Evolutionary conservation across 2,797 vertebrate genomes (phyloP).

Genomic region (Petrocephalus sullivani): DNA sequence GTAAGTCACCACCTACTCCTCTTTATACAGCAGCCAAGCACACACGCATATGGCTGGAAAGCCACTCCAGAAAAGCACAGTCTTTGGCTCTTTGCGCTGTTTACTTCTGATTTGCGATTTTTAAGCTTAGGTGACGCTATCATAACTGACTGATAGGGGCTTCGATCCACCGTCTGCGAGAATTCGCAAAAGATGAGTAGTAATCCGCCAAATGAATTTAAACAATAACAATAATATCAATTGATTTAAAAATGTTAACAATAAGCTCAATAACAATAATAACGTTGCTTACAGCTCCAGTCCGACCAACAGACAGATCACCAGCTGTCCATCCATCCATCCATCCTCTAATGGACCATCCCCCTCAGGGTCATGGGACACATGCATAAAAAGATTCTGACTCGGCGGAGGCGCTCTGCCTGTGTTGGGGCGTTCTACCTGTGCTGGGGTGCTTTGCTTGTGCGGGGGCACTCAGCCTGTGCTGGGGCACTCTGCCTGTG

Average conservation of each 20-base stretch:
- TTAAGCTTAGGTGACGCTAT: neutral
- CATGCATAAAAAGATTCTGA: neutral
- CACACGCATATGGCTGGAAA: slow-evolving; percentile 54
- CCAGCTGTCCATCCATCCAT: neutral
- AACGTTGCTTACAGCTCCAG: neutral
- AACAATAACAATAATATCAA: neutral
- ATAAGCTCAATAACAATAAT: neutral
- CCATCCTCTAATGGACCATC: neutral
- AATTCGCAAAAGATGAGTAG: neutral
- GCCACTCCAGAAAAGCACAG: slow-evolving; percentile 30
- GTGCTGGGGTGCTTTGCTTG: slow-evolving; percentile 1
- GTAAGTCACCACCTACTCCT: slow-evolving; percentile 64
- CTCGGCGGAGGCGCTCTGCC: neutral
- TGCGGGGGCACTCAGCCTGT: slow-evolving; percentile 33
- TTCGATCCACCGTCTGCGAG: neutral
- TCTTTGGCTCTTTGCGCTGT: neutral
- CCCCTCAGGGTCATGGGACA: neutral
- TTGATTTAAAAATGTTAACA: neutral
- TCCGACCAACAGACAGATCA: neutral
- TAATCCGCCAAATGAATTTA: neutral
- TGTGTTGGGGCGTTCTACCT: too few species aligned
- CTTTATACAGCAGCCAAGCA: slow-evolving; percentile 58
- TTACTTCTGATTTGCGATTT: neutral
- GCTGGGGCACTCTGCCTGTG: too few species aligned
- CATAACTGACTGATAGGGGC: neutral